Base-by-base conservation (phyloP, 2,797 vertebrate genomes). In the Naso thynnoides region DNA sequence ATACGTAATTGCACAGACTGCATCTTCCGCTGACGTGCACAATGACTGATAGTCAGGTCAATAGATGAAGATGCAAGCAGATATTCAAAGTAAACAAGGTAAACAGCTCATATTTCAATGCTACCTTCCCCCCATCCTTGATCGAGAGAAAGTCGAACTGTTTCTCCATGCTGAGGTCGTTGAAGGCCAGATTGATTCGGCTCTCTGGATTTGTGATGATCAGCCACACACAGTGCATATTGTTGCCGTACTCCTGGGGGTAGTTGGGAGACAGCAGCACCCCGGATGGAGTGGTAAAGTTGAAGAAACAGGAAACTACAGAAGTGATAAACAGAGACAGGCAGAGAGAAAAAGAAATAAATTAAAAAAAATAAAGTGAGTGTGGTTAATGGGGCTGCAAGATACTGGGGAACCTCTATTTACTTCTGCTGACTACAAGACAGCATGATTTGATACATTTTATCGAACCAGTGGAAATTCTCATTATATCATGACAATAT, bases 261-360 rank as follows among this genome's bases (percentile, higher is more conserved):
- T 99, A 99, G 93, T 98, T 98, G 4, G 98, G 98, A 0, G 98
- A 99, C 61, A 99, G 94, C 78, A 99, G 95, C 18, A 95, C 94
- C 44, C 98, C 98, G 0, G 97, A 96, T 0, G 98, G 96, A 76
- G 96, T 98, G 80, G 98, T 99, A 90, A 99, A 99, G 93, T 99
- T 99, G 95, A 99, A 99, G 90, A 99, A 98, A 91, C 98, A 99
- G 81, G 98, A 99, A 88, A 99, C 98, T 99, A 90, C 61, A 91
- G n/a, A 24, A 14, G 52, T 29, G 19, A 74, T 47, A 21, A 14
- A 83, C 44, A 76, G 42, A 67, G 8, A 18, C 2, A 50, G 27
- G 72, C 4, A 29, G 11, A 70, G 21, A 53, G 27, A 10, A n/a
- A 38, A 26, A 49, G 33, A 71, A 75, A 57, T 44, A 48, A 42